Conservation (phyloP, 2,797 vertebrate species). For the Oophaga sylvatica region DNA sequence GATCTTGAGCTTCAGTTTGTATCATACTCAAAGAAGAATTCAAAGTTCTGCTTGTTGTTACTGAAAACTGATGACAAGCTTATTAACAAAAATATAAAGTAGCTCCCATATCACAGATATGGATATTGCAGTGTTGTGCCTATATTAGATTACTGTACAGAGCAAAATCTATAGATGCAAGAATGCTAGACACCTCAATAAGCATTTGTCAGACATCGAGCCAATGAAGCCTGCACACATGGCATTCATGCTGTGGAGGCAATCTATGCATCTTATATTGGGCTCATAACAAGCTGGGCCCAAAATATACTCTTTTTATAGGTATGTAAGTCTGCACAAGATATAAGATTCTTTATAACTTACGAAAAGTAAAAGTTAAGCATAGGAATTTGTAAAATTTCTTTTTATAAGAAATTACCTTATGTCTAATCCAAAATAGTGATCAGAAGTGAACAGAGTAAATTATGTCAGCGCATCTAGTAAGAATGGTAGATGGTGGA, state of each 20-base stretch:
- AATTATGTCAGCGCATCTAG: no score
- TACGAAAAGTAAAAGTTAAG: no score
- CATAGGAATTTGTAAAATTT: no score
- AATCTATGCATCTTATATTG: no score
- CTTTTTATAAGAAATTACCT: no score
- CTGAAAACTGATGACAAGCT: background rate
- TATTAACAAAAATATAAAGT: background rate
- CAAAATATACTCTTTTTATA: background rate
- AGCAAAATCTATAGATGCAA: background rate
- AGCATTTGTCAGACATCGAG: background rate
- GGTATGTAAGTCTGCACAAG: background rate
- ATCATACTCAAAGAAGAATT: background rate
- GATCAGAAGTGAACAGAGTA: no score
- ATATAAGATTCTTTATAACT: background rate
- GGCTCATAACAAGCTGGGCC: background rate
- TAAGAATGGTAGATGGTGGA: no score
- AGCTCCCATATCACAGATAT: background rate
- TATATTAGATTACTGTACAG: background rate
- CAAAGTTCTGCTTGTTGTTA: background rate
- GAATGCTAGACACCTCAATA: background rate
- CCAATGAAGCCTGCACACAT: background rate
- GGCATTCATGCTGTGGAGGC: background rate
- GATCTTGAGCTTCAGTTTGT: background rate
- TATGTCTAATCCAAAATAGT: no score
- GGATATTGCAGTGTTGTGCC: background rate